These are phyloP conservation scores for Tragelaphus strepsiceros DNA, from an alignment of 2,113 vertebrate species.

Conservation along the genomic window DNA sequence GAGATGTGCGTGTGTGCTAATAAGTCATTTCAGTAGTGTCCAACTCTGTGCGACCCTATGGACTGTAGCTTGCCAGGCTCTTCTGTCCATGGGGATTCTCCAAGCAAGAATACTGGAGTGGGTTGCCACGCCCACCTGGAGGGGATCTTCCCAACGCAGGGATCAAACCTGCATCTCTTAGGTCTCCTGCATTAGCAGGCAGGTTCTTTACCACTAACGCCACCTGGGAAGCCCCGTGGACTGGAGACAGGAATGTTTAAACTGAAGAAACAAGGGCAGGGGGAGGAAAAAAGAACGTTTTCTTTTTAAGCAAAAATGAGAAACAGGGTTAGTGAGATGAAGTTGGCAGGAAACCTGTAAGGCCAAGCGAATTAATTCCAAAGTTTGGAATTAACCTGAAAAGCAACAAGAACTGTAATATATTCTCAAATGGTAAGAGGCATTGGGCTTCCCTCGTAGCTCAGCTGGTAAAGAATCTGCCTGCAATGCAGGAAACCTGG, in stretches of 20 bases:
- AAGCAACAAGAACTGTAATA: background rate
- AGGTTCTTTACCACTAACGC: background rate
- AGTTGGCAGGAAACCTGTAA: conserved; percentile 28
- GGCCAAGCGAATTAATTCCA: background rate
- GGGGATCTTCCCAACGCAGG: background rate
- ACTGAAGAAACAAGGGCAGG: background rate
- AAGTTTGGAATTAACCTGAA: conserved; percentile 11
- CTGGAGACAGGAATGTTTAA: background rate
- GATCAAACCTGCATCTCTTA: background rate
- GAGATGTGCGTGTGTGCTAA: background rate
- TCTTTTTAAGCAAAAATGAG: conserved; percentile 41
- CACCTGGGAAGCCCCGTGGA: background rate
- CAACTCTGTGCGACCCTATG: background rate
- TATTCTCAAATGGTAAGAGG: background rate
- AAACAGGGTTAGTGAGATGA: conserved; percentile 3
- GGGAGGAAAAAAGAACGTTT: background rate
- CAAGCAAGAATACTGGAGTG: background rate
- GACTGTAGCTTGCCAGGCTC: background rate
- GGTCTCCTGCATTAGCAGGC: background rate
- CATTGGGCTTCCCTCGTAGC: background rate
- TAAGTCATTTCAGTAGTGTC: background rate
- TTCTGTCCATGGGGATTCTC: background rate
- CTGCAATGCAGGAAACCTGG: background rate
- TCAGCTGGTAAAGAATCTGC: background rate
- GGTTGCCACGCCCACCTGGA: background rate